Evolutionary conservation across 2,113 vertebrate species (phyloP).

Genomic region (Quiscalus mexicanus): DNA sequence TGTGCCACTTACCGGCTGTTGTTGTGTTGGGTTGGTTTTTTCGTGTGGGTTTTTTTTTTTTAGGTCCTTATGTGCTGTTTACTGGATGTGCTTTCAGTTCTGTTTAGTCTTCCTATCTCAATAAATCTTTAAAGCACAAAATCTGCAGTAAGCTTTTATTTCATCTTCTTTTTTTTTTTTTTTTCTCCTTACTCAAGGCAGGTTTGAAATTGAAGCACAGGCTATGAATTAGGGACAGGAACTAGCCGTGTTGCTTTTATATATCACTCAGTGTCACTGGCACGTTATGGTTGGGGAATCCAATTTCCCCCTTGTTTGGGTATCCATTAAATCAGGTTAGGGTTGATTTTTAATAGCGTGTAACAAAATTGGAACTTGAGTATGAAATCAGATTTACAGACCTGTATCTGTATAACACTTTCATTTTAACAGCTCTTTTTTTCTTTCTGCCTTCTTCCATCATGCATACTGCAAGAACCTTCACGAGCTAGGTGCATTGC

Average conservation of each 20-base stretch:
- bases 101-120: background rate
- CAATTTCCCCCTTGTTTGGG: constrained; percentile 69
- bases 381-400: constrained; percentile 67
- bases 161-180: background rate
- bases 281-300: constrained; percentile 47
- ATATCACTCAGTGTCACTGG: constrained; percentile 13
- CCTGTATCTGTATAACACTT: background rate
- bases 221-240: constrained; percentile 47
- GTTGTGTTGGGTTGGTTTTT: background rate
- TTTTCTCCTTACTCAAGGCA: background rate
- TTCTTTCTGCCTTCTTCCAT: rapidly evolving
- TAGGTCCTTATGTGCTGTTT: background rate
- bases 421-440: background rate
- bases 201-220: constrained; percentile 56
- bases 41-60: background rate
- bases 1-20: background rate
- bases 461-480: background rate
- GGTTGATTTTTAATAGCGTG: constrained; percentile 58
- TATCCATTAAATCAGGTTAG: constrained; percentile 67
- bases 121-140: constrained; percentile 22
- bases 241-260: constrained; percentile 16
- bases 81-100: background rate
- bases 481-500: background rate
- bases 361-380: constrained; percentile 52
- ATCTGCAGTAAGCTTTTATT: constrained; percentile 19